Base-by-base conservation (phyloP, 2,888 invertebrate genomes). In the Synanthedon myopaeformis region DNA sequence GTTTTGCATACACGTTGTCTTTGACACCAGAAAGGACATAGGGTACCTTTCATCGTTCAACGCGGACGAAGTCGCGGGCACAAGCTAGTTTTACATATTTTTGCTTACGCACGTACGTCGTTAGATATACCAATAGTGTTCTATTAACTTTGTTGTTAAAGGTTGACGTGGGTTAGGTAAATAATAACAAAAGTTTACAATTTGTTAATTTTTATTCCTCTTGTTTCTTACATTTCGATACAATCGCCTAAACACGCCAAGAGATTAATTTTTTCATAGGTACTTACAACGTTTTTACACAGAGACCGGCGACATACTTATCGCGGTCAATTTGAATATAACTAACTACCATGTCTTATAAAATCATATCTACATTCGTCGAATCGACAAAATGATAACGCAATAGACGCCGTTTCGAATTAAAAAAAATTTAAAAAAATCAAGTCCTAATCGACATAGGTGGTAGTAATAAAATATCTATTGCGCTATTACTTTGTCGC, bases 301-400 rank as follows among this genome's bases (percentile, higher is more conserved):
- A 76, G 68, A 71, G 68, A 71, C 63, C 13, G 0, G 0, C 14
- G 59, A 65, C 63, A 64, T 69, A 68, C 74, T 64, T 66, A 73
- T 72, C 70, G 65, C 67, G 74, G 69, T 76, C 65, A 79, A 85
- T 83, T 84, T 81, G 76, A 83, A 80, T 81, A 83, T 74, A 73
- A 69, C 83, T 84, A 85, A 69, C 85, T 84, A 85, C 83, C 13
- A 72, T 64, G 65, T 74, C 74, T 83, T 82, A 82, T 81, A 81
- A 82, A 83, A 82, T 70, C 73, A 77, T 84, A 84, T 83, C 82
- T 85, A 85, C 83, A 84, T 76, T 72, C 35, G 35, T 8, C 35
- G 35, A 35, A 3, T 35, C 35, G 10, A 35, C 35, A 35, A 35
- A 35, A 35, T 35, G 35, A 35, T 35, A 35, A 35, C 35, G 35